Percentiles rank a stretch among this genome's conserved stretches.
phyloP scores from a whole-genome alignment of 2,888 invertebrate species.

The Aplocera efformata region DNA sequence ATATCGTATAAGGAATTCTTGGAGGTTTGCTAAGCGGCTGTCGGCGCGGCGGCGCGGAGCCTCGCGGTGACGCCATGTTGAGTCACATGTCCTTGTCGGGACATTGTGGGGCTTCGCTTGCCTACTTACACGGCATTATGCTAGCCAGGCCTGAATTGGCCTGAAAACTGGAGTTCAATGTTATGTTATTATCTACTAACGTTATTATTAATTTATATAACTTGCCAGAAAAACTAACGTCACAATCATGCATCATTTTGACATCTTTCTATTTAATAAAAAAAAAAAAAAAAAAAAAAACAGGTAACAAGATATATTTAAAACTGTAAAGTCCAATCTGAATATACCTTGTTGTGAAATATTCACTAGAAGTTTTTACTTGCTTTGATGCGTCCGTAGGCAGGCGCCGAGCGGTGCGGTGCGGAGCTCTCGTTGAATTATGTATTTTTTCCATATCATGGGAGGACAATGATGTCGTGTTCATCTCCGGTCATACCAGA shows the following conservation, averaged over 20 bases:
- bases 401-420: conserved; percentile 1
- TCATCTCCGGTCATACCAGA: conserved; percentile 40
- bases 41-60: conserved; percentile 3
- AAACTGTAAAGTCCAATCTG: conserved; percentile 12
- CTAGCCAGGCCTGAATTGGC: conserved; percentile 35
- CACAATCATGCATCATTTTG: neutral
- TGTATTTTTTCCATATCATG: conserved; percentile 16
- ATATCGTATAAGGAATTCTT: conserved; percentile 46
- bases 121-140: conserved; percentile 25
- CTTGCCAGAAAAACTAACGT: too few relatives aligned
- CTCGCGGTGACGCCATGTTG: conserved; percentile 49
- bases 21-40: conserved; percentile 15
- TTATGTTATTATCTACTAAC: too few relatives aligned
- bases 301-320: conserved; percentile 12
- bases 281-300: too few relatives aligned
- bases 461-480: conserved; percentile 27
- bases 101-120: conserved; percentile 43
- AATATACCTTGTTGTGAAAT: conserved; percentile 20
- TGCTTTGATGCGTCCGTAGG: too few relatives aligned
- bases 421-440: conserved; percentile 18
- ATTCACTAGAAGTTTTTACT: conserved; percentile 17
- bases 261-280: too few relatives aligned
- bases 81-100: conserved; percentile 54
- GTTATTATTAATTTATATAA: too few relatives aligned
- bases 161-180: conserved; percentile 18